Evolutionary conservation across 2,888 invertebrate genomes (phyloP), one percentile per base, ranked within the genome.

Genomic region (Encarsia formosa): DNA sequence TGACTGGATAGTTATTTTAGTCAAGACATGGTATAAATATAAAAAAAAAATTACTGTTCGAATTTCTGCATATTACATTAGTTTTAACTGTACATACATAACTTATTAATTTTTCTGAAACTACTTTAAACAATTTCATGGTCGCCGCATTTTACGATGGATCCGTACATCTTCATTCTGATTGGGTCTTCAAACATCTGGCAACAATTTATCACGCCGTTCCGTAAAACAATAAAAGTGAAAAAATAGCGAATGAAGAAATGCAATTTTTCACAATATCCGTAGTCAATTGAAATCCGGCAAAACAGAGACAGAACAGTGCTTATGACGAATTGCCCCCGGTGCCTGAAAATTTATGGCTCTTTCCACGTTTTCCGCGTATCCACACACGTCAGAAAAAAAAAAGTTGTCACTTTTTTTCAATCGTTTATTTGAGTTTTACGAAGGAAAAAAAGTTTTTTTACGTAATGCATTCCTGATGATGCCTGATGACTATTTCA

Each of bases 211-310:
- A 43, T 38, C n/a, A 8, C 22, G 18, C 31, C 15, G 23, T 23
- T 26, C 26, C 11, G 8, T 43, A 31, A 11, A 44, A 6, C 23
- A 3, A 40, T 42, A 9, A 9, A 34, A 13, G 15, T n/a, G 16
- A n/a, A n/a, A n/a, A n/a, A n/a, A 15, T n/a, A 18, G 13, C 8
- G 18, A 40, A 40, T 11, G 34, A 32, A 5, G 15, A 20, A 11
- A 20, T 15, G n/a, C 23, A 23, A 35, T 38, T 26, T 11, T n/a
- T 41, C 15, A 31, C n/a, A 9, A n/a, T 54, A 71, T n/a, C 71
- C 63, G 64, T 56, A 2, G 65, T 64, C 35, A 71, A 50, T 57
- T 69, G 70, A 40, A 71, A 69, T 54, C 70, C 71, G 15, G 65
- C 66, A 49, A 65, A 68, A 49, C 71, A 71, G 6, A 71, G 45